phyloP scores from a whole-genome alignment of 53 echinoderm and acorn worm genomes.

The Astropecten irregularis region DNA sequence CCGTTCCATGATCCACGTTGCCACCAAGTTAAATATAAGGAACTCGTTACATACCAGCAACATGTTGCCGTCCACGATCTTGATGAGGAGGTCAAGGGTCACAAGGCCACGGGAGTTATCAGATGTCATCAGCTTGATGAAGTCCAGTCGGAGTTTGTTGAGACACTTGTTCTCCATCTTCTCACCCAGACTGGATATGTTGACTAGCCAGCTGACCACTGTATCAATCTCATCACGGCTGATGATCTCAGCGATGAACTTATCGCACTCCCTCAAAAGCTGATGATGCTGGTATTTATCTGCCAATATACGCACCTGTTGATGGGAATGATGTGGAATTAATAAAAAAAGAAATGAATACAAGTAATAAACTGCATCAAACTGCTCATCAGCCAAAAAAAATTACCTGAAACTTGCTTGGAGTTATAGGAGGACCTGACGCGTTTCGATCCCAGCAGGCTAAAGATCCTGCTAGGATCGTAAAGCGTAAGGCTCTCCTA shows the following conservation, averaged over 20 bases:
- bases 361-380: no score
- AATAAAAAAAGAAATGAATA: neutral
- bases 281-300: constrained; percentile 80
- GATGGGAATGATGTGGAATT: neutral
- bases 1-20: constrained; percentile 34
- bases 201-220: constrained; percentile 26
- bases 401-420: no score
- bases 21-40: constrained; percentile 25
- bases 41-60: constrained; percentile 21
- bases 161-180: constrained; percentile 33
- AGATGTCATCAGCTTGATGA: constrained; percentile 23
- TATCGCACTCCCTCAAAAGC: constrained; percentile 59
- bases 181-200: constrained; percentile 19
- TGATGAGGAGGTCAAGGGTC: constrained; percentile 19
- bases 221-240: constrained; percentile 21
- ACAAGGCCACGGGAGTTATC: constrained; percentile 9
- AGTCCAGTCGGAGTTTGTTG: constrained; percentile 36
- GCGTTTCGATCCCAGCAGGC: no score
- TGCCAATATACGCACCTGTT: constrained; percentile 60
- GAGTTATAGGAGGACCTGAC: no score
- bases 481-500: no score
- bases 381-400: no score
- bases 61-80: constrained; percentile 20
- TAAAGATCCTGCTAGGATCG: no score
- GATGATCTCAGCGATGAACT: constrained; percentile 35